Evolutionary conservation across 1,140 invertebrate species (phyloP).

Genomic region (Pachyrhynchus sulphureomaculatus): DNA sequence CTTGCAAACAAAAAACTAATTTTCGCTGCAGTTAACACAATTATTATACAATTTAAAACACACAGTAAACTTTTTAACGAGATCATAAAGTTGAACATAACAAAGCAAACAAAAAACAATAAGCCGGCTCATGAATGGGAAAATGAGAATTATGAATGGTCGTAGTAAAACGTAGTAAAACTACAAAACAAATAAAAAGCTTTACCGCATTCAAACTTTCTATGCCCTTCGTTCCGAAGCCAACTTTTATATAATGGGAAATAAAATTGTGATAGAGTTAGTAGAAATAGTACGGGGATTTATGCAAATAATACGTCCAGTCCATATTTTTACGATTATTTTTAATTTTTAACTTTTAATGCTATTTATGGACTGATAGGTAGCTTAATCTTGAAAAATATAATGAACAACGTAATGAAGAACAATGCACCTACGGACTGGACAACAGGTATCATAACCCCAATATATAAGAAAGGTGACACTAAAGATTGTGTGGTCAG

Average conservation of each 20-base stretch:
- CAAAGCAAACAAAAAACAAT: slow-evolving; percentile 39
- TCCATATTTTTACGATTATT: neutral
- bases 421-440: no score
- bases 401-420: no score
- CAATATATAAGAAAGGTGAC: no score
- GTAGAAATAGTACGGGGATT: slow-evolving; percentile 3
- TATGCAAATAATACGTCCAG: no score
- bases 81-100: slow-evolving; percentile 34
- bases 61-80: slow-evolving; percentile 9
- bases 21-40: no score
- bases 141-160: slow-evolving; percentile 47
- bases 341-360: neutral
- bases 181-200: slow-evolving; percentile 51
- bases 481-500: no score
- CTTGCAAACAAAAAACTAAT: no score
- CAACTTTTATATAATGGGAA: slow-evolving; percentile 34
- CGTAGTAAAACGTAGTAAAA: slow-evolving; percentile 50
- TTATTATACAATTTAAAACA: no score
- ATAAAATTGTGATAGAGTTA: slow-evolving; percentile 25
- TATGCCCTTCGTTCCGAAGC: slow-evolving; percentile 34
- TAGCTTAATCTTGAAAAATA: no score
- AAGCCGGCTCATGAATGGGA: slow-evolving; percentile 42
- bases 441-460: no score
- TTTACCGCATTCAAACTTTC: slow-evolving; percentile 44
- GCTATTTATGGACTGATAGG: no score